Conservation (phyloP, 2,797 vertebrate species). For the Mormyrops attenuatus region DNA sequence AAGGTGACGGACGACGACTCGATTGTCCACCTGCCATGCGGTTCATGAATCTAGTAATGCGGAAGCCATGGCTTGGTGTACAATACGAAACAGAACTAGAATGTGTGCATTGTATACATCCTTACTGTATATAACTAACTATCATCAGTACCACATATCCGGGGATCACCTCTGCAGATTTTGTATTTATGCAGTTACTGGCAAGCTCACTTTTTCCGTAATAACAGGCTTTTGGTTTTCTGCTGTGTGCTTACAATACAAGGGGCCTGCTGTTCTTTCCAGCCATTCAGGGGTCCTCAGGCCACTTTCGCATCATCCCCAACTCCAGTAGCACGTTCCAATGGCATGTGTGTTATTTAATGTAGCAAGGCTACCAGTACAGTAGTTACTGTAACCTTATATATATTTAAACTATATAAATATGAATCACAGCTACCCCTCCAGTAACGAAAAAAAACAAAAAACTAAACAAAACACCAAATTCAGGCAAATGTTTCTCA, state of each 20-base stretch:
- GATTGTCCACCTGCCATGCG: conserved; percentile 50
- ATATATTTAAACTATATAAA: neutral
- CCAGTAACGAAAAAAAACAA: neutral
- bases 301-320: neutral
- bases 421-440: neutral
- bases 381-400: neutral
- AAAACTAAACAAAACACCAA: neutral
- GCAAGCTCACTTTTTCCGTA: neutral
- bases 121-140: neutral
- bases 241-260: neutral
- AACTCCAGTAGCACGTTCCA: neutral
- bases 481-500: neutral
- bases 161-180: neutral
- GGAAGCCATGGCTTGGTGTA: neutral
- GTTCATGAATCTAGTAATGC: conserved; percentile 47
- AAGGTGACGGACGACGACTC: conserved; percentile 53
- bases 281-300: neutral
- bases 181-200: neutral
- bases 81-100: neutral
- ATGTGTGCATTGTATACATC: neutral
- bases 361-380: neutral
- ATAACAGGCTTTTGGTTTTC: neutral
- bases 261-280: neutral
- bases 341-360: neutral
- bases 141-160: neutral